These are phyloP conservation scores for Colletes latitarsis DNA, from an alignment of 1,140 invertebrate species.

Conservation along the genomic window DNA sequence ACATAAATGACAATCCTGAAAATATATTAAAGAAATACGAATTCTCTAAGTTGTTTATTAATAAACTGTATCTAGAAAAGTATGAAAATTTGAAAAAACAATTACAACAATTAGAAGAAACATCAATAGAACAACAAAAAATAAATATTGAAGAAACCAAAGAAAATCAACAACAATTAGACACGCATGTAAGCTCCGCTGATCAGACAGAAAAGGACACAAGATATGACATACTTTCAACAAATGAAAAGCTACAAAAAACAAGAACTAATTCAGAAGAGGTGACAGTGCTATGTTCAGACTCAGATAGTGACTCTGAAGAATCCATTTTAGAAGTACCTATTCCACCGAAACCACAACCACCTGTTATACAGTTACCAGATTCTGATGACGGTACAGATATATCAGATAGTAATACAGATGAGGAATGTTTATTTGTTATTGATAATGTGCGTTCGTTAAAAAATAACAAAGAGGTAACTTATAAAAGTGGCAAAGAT, in stretches of 20 bases:
- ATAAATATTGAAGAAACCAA: no score
- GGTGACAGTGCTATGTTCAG: conserved; percentile 36
- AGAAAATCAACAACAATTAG: not conserved
- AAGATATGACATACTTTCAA: not conserved
- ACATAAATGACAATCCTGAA: not conserved
- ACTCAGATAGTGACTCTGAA: conserved; percentile 64
- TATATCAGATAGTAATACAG: not conserved
- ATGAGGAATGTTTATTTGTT: not conserved
- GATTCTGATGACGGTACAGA: conserved; percentile 65
- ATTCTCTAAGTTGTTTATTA: conserved; percentile 23
- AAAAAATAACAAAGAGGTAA: not conserved
- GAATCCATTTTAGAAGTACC: conserved; percentile 77
- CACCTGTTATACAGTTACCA: conserved; percentile 71
- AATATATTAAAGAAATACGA: conserved; percentile 35
- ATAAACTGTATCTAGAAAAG: conserved; percentile 25
- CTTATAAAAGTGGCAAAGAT: not conserved
- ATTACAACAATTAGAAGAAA: conserved; percentile 8
- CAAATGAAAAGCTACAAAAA: conserved; percentile 5
- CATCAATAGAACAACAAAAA: not conserved
- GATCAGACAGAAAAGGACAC: not conserved
- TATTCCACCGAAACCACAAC: conserved; percentile 73
- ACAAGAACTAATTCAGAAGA: conserved; percentile 1
- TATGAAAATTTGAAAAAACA: not conserved
- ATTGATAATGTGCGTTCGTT: not conserved
- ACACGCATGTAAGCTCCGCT: not conserved